Base-by-base conservation (phyloP, 2,113 vertebrate genomes). In the Oplegnathus fasciatus region DNA sequence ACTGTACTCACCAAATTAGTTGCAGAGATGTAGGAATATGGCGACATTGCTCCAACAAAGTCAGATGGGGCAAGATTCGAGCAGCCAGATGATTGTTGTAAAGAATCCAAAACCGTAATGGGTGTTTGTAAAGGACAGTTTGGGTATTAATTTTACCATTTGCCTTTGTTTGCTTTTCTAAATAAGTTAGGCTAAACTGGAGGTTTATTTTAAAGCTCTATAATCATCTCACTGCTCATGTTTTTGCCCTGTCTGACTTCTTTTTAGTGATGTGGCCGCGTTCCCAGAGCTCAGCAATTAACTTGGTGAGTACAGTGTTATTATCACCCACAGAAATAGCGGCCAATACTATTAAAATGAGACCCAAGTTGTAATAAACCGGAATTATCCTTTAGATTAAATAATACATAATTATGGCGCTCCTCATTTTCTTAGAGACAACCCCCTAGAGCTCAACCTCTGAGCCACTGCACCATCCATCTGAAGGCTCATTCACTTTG, bases 401-500 rank as follows among this genome's bases (percentile, higher is more conserved):
- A 58, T 40, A 75, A 82, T 60, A 68, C n/a, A 64, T 58, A 42
- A 88, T 83, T 58, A 48, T 17, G 6, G 28, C n/a, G 50, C 74
- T 50, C 2, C 68, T 69, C 34, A 40, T 87, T 86, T 77, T 87
- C 78, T 30, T 64, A 1, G 62, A 66, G 32, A 64, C 37, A 73
- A 54, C 44, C 70, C 75, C 67, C 80, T 6, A 32, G 72, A 76
- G 86, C 52, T 68, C 78, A 13, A 26, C 75, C 58, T 81, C 66
- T 1, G 70, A 62, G 88, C 60, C 60, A 9, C 71, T 24, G 60
- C 44, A 40, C 50, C 42, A 15, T 72, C 78, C 65, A 75, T 87
- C 78, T 48, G 66, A 78, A 71, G 75, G 62, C 82, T 85, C 55
- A 14, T 79, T 83, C 80, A 57, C 74, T 84, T 78, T 86, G 88